phyloP scores from a whole-genome alignment of 23 tunicate genomes.

The Diplosoma virens region DNA sequence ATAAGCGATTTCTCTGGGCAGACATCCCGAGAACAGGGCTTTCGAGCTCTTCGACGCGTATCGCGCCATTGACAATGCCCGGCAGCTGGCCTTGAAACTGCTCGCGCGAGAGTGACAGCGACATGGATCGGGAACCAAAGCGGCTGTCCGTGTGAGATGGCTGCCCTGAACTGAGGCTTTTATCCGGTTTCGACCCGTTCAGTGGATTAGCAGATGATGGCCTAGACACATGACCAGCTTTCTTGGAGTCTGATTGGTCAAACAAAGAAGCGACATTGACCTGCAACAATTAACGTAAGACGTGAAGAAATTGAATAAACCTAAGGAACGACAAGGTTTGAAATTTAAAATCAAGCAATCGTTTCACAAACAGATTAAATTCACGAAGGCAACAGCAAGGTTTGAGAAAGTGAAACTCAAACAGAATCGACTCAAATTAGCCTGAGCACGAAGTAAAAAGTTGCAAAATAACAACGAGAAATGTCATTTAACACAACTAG shows the following conservation, averaged over 20 bases:
- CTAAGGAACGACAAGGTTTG: too few species aligned
- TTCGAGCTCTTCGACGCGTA: slow-evolving; percentile 62
- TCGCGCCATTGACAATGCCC: slow-evolving; percentile 47
- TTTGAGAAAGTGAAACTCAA: too few species aligned
- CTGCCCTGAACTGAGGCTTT: not conserved
- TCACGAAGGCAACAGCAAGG: too few species aligned
- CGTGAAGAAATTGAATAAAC: too few species aligned
- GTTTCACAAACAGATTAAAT: too few species aligned
- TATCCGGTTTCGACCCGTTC: not conserved
- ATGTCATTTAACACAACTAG: too few species aligned
- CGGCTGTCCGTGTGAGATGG: slow-evolving; percentile 8
- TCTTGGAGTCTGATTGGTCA: not conserved
- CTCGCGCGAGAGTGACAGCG: slow-evolving; percentile 30
- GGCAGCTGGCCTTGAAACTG: not conserved
- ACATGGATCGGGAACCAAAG: slow-evolving; percentile 33
- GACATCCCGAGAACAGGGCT: slow-evolving; percentile 54
- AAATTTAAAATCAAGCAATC: too few species aligned
- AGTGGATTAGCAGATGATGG: slow-evolving; percentile 48
- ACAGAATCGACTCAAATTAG: too few species aligned
- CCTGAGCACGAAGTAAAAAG: too few species aligned
- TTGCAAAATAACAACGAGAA: too few species aligned
- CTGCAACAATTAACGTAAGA: too few species aligned
- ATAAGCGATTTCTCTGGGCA: slow-evolving; percentile 24
- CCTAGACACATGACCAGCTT: not conserved
- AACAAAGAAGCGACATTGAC: slow-evolving; percentile 43